A percentile compares a stretch with the other conserved stretches of the same genome.
phyloP scores from a whole-genome alignment of 2,797 vertebrate genomes.

The Pangasius mekongensis region DNA sequence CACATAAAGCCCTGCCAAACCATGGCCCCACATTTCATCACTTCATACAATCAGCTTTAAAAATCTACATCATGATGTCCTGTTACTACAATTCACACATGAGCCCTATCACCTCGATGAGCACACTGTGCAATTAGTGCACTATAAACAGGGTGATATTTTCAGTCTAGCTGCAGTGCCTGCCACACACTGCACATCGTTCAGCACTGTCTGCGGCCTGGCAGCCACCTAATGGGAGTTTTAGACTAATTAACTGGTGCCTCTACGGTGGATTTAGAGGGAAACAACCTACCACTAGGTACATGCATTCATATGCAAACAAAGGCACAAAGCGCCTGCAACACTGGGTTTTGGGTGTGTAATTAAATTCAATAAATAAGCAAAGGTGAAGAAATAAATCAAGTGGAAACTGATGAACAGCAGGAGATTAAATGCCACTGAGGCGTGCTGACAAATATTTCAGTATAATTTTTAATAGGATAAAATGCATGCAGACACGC shows the following conservation, averaged over 20 bases:
- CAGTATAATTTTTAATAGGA: slow-evolving; percentile 74
- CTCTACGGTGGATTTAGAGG: slow-evolving; percentile 30
- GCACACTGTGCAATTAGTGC: slow-evolving; percentile 65
- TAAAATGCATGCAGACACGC: slow-evolving; percentile 63
- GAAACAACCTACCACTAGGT: slow-evolving; percentile 43
- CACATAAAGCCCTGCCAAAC: slow-evolving; percentile 43
- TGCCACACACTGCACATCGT: slow-evolving; percentile 69
- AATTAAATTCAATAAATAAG: slow-evolving; percentile 86
- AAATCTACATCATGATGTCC: slow-evolving; percentile 39
- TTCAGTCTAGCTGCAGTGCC: slow-evolving; percentile 68
- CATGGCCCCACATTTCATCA: slow-evolving; percentile 53
- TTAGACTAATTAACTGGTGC: slow-evolving; percentile 68
- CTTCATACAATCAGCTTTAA: slow-evolving; percentile 51
- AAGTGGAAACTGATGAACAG: slow-evolving; percentile 83
- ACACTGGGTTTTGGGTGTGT: slow-evolving; percentile 73
- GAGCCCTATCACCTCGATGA: slow-evolving; percentile 38
- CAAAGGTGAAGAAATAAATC: slow-evolving; percentile 84
- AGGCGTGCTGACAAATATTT: slow-evolving; percentile 84
- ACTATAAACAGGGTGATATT: slow-evolving; percentile 74
- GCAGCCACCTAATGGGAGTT: slow-evolving; percentile 63
- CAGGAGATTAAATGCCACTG: slow-evolving; percentile 83
- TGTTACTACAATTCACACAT: slow-evolving; percentile 49
- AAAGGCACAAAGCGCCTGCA: slow-evolving; percentile 68
- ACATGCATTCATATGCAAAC: slow-evolving; percentile 48
- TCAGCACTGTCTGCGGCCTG: slow-evolving; percentile 67